A percentile compares a stretch with the other conserved stretches of the same genome.
phyloP scores from a whole-genome alignment of 2,888 invertebrate species.

The Lasioglossum pauxillum region DNA sequence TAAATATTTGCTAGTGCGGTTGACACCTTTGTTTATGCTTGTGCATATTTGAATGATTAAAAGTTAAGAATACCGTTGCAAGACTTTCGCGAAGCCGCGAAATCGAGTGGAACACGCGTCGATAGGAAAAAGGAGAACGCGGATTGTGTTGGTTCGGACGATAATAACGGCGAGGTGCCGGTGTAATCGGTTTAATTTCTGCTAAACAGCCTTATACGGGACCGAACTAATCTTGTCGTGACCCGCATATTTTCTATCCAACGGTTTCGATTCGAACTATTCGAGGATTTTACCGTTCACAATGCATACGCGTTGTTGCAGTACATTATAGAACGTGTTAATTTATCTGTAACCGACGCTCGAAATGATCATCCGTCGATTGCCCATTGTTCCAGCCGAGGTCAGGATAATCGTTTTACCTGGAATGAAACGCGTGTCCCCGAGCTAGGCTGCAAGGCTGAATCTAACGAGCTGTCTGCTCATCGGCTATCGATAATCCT shows the following conservation, averaged over 20 bases:
- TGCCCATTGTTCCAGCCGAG: slow-evolving; percentile 38
- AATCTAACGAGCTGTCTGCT: neutral
- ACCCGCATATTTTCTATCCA: neutral
- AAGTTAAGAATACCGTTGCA: neutral
- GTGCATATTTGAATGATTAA: too few species aligned
- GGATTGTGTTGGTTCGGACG: neutral
- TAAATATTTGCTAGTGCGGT: too few species aligned
- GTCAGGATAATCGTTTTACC: slow-evolving; percentile 16
- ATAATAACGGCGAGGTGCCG: slow-evolving; percentile 27
- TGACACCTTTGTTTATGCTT: too few species aligned
- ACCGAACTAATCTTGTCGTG: slow-evolving; percentile 25
- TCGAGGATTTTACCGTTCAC: neutral
- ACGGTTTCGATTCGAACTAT: neutral
- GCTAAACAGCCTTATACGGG: slow-evolving; percentile 35
- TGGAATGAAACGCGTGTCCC: slow-evolving; percentile 9
- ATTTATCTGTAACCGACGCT: slow-evolving; percentile 3
- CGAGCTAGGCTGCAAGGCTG: slow-evolving; percentile 34
- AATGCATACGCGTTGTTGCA: neutral
- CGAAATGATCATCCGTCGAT: slow-evolving; percentile 10
- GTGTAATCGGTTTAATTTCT: slow-evolving; percentile 50
- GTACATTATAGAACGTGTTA: neutral
- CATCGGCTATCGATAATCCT: neutral
- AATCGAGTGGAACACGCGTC: neutral
- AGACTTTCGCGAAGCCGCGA: neutral
- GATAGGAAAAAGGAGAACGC: neutral